Evolutionary conservation across 1,140 invertebrate species (phyloP).

Genomic region (Leptinotarsa defecta): DNA sequence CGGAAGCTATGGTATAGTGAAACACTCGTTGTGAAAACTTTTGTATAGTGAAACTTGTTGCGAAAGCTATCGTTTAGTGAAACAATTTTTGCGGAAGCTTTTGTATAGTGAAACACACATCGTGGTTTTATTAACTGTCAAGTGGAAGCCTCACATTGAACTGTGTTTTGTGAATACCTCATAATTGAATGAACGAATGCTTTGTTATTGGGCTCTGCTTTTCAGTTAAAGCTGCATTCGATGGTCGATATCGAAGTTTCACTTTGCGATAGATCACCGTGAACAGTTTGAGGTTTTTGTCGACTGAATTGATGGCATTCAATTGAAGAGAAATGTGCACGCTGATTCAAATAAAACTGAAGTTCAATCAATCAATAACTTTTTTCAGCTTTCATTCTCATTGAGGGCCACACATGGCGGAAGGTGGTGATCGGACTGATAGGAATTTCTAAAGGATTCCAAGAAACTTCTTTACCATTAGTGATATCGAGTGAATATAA

Average conservation of each 20-base stretch:
- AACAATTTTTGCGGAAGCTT: too few species aligned
- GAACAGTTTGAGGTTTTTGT: background rate
- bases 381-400: constrained; percentile 32
- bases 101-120: too few species aligned
- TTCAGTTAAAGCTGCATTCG: background rate
- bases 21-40: too few species aligned
- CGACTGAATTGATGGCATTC: background rate
- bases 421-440: constrained; percentile 30
- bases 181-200: too few species aligned
- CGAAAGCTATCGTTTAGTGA: too few species aligned
- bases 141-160: too few species aligned
- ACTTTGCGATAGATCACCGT: background rate
- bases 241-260: background rate
- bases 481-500: constrained; percentile 45
- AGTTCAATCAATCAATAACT: background rate
- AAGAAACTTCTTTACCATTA: constrained; percentile 44
- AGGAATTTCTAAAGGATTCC: constrained; percentile 44
- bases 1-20: too few species aligned
- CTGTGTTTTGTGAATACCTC: too few species aligned
- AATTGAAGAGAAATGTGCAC: background rate
- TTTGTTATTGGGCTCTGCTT: too few species aligned
- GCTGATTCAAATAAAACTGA: too few species aligned
- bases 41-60: too few species aligned
- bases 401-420: constrained; percentile 34
- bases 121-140: too few species aligned